Conservation (phyloP, 2,888 invertebrate genomes). For the Amphipyra tragopoginis region DNA sequence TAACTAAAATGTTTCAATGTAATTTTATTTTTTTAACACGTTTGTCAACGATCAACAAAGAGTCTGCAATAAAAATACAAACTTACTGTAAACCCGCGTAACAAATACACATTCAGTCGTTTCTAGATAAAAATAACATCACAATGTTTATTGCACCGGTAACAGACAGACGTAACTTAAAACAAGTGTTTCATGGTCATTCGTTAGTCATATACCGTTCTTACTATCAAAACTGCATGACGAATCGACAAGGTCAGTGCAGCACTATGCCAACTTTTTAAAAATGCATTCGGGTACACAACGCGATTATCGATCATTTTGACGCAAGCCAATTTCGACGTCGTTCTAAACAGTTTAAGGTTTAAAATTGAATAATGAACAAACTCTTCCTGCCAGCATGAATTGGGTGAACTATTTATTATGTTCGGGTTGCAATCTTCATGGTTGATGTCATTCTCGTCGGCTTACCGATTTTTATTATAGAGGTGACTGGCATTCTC, state of each 20-base stretch:
- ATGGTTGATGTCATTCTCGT: conserved; percentile 42
- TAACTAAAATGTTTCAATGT: background rate
- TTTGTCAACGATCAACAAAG: too few species aligned
- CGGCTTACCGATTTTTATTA: conserved; percentile 15
- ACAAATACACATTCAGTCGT: background rate
- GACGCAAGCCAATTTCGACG: conserved; percentile 9
- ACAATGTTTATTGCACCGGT: conserved; percentile 24
- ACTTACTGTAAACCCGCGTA: background rate
- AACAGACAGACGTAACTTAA: conserved; percentile 24
- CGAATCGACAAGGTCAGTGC: conserved; percentile 50
- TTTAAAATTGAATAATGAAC: conserved; percentile 15
- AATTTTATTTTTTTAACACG: too few species aligned
- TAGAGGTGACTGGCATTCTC: conserved; percentile 25
- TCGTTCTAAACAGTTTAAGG: accelerated
- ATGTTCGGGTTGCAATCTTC: conserved; percentile 24
- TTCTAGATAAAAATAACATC: conserved; percentile 10
- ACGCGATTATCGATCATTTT: conserved; percentile 2
- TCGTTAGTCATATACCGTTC: conserved; percentile 35
- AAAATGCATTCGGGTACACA: conserved; percentile 44
- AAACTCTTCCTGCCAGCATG: conserved; percentile 13
- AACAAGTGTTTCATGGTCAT: conserved; percentile 41
- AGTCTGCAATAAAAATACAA: background rate
- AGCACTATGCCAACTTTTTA: conserved; percentile 53
- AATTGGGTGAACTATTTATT: conserved; percentile 26
- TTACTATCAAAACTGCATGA: conserved; percentile 54